Evolutionary conservation across 2,888 invertebrate species (phyloP).

Genomic region (Sericinus montela): DNA sequence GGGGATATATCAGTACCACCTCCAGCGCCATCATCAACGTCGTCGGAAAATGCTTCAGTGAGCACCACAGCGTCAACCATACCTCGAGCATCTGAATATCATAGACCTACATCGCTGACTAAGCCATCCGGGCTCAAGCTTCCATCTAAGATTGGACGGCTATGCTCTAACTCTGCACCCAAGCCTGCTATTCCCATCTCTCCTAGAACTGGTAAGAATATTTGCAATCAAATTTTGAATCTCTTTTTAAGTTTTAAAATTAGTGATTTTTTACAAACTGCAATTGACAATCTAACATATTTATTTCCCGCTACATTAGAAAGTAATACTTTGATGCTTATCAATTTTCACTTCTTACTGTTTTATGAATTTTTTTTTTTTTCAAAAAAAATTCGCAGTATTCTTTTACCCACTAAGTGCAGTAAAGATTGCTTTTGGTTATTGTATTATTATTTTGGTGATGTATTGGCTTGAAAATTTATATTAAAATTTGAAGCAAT

Average conservation of each 20-base stretch:
- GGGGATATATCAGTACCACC: slow-evolving; percentile 36
- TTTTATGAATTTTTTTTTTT: no score
- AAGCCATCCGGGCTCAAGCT: slow-evolving; percentile 82
- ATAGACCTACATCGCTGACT: slow-evolving; percentile 59
- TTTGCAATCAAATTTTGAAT: neutral
- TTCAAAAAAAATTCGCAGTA: no score
- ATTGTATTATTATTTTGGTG: no score
- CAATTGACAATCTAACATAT: slow-evolving; percentile 46
- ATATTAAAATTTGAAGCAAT: no score
- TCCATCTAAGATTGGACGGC: slow-evolving; percentile 83
- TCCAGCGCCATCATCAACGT: slow-evolving; percentile 50
- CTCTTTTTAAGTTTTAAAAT: neutral
- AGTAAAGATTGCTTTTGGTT: no score
- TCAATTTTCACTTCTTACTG: neutral
- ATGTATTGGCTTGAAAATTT: no score
- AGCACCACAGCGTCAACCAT: slow-evolving; percentile 47
- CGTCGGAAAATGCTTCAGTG: slow-evolving; percentile 52
- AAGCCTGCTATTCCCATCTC: slow-evolving; percentile 84
- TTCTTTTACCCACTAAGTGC: no score
- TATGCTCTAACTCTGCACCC: slow-evolving; percentile 81
- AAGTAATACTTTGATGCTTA: slow-evolving; percentile 10
- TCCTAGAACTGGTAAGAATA: slow-evolving; percentile 72
- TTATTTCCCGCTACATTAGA: slow-evolving; percentile 5
- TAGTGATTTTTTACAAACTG: slow-evolving; percentile 48
- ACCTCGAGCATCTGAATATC: slow-evolving; percentile 34